phyloP scores from a whole-genome alignment of 2,113 vertebrate genomes.

The Aplodontia rufa region DNA sequence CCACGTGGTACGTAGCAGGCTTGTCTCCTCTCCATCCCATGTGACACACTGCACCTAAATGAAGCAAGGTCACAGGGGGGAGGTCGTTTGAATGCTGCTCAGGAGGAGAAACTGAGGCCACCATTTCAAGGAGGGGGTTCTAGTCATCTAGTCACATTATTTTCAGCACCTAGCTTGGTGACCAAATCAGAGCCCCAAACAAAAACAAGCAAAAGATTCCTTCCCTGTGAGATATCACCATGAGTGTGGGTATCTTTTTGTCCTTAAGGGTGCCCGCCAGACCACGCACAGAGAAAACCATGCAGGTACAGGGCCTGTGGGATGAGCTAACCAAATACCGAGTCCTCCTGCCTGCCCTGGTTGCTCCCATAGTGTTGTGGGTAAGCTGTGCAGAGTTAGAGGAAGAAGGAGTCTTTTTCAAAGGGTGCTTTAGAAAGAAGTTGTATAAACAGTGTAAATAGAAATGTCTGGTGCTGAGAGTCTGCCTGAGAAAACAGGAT shows the following conservation, averaged over 20 bases:
- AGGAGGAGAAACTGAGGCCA: background rate
- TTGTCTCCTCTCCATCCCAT: background rate
- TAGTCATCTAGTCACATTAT: background rate
- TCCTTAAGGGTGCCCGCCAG: background rate
- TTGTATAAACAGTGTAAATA: background rate
- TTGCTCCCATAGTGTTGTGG: background rate
- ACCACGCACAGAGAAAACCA: background rate
- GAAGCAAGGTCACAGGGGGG: background rate
- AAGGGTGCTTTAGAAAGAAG: background rate
- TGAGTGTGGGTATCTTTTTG: background rate
- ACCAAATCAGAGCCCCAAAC: background rate
- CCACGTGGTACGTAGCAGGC: background rate
- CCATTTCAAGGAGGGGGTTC: background rate
- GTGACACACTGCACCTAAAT: background rate
- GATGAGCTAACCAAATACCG: background rate
- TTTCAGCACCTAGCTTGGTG: slow-evolving; percentile 20
- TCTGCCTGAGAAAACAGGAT: background rate
- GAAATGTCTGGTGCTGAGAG: background rate
- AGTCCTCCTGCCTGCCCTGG: too few relatives aligned
- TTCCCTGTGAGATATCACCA: background rate
- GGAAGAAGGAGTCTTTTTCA: background rate
- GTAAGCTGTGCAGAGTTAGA: background rate
- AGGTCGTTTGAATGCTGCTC: background rate
- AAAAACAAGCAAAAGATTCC: background rate
- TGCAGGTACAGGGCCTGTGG: background rate